Conservation (phyloP, 2,113 vertebrate genomes). For the Phycodurus eques region DNA sequence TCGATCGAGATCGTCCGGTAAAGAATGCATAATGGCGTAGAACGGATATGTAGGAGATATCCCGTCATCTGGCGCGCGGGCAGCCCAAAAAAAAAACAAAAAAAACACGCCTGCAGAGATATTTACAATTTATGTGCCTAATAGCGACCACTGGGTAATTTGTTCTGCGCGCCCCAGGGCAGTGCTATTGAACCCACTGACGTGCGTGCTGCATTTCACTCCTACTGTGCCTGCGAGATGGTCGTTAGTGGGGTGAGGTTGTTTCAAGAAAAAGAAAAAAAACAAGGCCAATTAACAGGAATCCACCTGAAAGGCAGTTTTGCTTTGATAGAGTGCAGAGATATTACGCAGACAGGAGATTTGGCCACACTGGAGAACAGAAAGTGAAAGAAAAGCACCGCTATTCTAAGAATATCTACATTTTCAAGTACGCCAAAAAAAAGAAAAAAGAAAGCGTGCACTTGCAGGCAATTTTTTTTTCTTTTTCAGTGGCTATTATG, state of each 20-base stretch:
- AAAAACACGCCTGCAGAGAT: conserved; percentile 29
- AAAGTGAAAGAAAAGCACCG: background rate
- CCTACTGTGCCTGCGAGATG: conserved; percentile 57
- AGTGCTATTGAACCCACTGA: conserved; percentile 32
- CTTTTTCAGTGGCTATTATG: conserved; percentile 14
- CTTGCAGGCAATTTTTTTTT: background rate
- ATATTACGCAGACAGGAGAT: background rate
- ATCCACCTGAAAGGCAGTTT: conserved; percentile 33
- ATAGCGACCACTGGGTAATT: conserved; percentile 33
- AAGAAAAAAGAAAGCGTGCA: background rate
- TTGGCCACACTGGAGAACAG: background rate
- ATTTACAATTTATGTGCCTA: conserved; percentile 42
- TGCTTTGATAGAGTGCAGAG: conserved; percentile 19
- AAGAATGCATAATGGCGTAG: conserved; percentile 18
- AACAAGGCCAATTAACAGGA: conserved; percentile 10
- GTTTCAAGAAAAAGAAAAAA: conserved; percentile 35
- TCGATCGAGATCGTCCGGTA: conserved; percentile 13
- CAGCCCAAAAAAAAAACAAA: background rate
- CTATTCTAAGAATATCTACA: conserved; percentile 24
- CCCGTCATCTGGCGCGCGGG: conserved; percentile 15
- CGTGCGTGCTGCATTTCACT: conserved; percentile 50
- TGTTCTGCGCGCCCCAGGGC: conserved; percentile 39
- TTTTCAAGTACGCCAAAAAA: background rate
- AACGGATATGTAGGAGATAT: conserved; percentile 8
- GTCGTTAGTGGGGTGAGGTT: conserved; percentile 50